phyloP scores from a whole-genome alignment of 2,113 vertebrate species.

The Ptilonorhynchus violaceus region DNA sequence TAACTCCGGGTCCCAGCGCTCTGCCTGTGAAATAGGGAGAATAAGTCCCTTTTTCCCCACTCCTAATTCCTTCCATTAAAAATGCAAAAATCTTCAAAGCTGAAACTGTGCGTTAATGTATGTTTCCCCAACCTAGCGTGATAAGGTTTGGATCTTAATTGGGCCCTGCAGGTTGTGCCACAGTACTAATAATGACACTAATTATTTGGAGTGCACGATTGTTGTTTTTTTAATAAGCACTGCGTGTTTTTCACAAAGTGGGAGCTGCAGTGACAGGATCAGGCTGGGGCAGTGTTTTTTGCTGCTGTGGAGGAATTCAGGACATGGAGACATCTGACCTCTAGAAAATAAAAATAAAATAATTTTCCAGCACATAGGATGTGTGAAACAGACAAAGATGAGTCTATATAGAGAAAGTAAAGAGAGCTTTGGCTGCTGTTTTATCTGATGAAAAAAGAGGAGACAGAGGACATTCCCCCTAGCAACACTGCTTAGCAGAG shows the following conservation, averaged over 20 bases:
- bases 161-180: slow-evolving; percentile 23
- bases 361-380: not conserved
- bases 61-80: slow-evolving; percentile 38
- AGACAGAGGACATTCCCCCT: not conserved
- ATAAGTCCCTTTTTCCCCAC: not conserved
- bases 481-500: not conserved
- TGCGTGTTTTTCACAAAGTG: not conserved
- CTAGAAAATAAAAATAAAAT: not conserved
- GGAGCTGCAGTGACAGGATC: not conserved
- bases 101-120: not conserved
- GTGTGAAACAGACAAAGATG: not conserved
- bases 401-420: not conserved
- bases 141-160: slow-evolving; percentile 38
- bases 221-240: not conserved
- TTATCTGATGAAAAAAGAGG: not conserved
- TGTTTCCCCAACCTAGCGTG: not conserved
- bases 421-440: not conserved
- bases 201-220: slow-evolving; percentile 20
- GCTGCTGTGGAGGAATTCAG: not conserved
- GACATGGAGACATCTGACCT: not conserved
- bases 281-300: not conserved
- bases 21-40: not conserved
- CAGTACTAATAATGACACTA: slow-evolving; percentile 23
- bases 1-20: not conserved
- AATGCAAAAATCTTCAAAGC: slow-evolving; percentile 51